A percentile compares a stretch with the other conserved stretches of the same genome.
Evolutionary conservation across 2,113 vertebrate genomes (phyloP).

Genomic region (Dipodomys spectabilis): DNA sequence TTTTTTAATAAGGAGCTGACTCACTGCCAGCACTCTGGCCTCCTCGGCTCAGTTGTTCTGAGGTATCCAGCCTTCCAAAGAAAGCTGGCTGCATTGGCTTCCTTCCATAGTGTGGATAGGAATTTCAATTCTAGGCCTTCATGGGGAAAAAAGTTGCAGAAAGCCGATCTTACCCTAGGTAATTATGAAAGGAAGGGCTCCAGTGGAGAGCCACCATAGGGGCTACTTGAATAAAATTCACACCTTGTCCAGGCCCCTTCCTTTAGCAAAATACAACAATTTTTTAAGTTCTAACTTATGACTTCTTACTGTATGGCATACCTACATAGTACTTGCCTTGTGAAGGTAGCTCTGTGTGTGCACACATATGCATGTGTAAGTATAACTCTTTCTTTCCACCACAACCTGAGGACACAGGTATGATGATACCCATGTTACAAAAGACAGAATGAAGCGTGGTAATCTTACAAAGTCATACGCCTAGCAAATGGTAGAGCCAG

Average conservation of each 20-base stretch:
- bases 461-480: neutral
- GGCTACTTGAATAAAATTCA: constrained; percentile 7
- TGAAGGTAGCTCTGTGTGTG: neutral
- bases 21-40: constrained; percentile 49
- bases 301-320: neutral
- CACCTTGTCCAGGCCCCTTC: neutral
- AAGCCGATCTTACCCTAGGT: constrained; percentile 9
- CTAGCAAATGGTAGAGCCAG: neutral
- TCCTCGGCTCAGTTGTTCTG: constrained; percentile 12
- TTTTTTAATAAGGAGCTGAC: constrained; percentile 62
- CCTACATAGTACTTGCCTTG: neutral
- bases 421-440: neutral
- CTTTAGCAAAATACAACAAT: constrained; percentile 52
- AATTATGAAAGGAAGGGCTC: neutral
- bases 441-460: neutral
- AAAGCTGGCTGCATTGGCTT: constrained; percentile 60
- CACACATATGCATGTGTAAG: neutral
- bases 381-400: neutral
- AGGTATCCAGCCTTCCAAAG: constrained; percentile 52
- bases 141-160: constrained; percentile 18
- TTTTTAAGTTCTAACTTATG: neutral
- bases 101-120: constrained; percentile 48
- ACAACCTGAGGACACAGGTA: neutral
- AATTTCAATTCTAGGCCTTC: constrained; percentile 61
- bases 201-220: neutral